Evolutionary conservation across 2,797 vertebrate species (phyloP), one percentile per base, ranked within the genome.

Genomic region (Bradypodion pumilum): DNA sequence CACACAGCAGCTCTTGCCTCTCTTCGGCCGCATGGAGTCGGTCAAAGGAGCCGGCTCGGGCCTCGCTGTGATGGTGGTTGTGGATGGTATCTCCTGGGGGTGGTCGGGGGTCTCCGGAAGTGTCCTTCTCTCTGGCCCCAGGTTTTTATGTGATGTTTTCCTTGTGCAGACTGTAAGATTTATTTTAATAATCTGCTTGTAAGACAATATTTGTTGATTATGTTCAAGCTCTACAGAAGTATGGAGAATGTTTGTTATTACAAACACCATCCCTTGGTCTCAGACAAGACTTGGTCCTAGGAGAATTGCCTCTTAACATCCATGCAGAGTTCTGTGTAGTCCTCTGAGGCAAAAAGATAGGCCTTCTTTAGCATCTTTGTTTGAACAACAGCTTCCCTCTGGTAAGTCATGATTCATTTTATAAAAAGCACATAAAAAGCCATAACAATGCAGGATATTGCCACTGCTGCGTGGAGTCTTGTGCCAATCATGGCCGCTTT

Each of bases 401-500:
- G 83, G 82, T 35, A 68, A 68, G 72, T 78, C 81, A 77, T 70
- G 62, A 84, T 89, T 97, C 96, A 97, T 96, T 99, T 99, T 85
- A 98, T 94, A 90, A 98, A 97, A 78, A 98, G 88, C 63, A 98
- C 88, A 2, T 99, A 99, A 94, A 98, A 97, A 21, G 96, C 98
- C 98, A 98, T 98, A 56, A 94, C 92, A 92, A 98, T 59, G 81
- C 98, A 98, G 92, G 97, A 97, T 7, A 97, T 69, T 0, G 98
- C 97, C 87, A 99, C 98, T 0, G 96, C 95, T 40, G 98, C 92
- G 62, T 98, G 98, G 81, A 99, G 97, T 74, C 98, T 96, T 37
- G 97, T 97, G 86, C 98, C 98, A 19, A 99, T 99, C 89, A 99
- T 93, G 16, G 98, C 97, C 74, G 98, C 98, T 97, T 99, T 99